Conservation (phyloP, 2,797 vertebrate species). For the Jordanella pulchra region DNA sequence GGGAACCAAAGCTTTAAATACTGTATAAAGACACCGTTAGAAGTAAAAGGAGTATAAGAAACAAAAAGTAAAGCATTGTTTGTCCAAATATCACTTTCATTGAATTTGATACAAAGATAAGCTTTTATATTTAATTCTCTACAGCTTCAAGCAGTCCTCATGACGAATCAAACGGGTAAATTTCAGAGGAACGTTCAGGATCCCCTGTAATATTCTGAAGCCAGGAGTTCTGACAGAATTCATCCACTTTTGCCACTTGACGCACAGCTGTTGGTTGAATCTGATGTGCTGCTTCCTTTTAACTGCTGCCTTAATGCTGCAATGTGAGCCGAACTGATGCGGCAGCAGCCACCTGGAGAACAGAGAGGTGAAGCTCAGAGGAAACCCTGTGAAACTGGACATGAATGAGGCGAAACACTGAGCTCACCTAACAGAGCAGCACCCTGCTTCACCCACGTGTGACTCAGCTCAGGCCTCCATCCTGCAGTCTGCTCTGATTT, state of each 20-base stretch:
- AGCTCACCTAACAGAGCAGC: constrained; percentile 80
- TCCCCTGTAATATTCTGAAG: neutral
- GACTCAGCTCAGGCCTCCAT: constrained; percentile 58
- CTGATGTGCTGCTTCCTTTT: constrained; percentile 20
- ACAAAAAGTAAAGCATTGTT: too few relatives aligned
- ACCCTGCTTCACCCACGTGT: constrained; percentile 78
- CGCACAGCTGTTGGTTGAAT: neutral
- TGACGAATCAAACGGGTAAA: too few relatives aligned
- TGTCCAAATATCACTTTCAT: too few relatives aligned
- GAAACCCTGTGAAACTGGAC: neutral
- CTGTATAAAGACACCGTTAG: too few relatives aligned
- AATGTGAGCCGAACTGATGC: constrained; percentile 73
- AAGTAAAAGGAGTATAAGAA: too few relatives aligned
- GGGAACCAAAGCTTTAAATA: too few relatives aligned
- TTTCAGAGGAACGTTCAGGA: neutral
- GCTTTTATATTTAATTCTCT: too few relatives aligned
- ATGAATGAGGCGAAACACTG: neutral
- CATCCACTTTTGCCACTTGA: neutral
- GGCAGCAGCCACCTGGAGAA: constrained; percentile 83
- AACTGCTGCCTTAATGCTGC: constrained; percentile 61
- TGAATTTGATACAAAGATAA: too few relatives aligned
- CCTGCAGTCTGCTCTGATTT: constrained; percentile 19
- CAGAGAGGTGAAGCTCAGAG: constrained; percentile 1
- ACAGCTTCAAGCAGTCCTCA: too few relatives aligned
- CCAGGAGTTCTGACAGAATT: neutral